These are phyloP conservation scores for Castor canadensis DNA, from an alignment of 2,113 vertebrate species.

Conservation along the genomic window DNA sequence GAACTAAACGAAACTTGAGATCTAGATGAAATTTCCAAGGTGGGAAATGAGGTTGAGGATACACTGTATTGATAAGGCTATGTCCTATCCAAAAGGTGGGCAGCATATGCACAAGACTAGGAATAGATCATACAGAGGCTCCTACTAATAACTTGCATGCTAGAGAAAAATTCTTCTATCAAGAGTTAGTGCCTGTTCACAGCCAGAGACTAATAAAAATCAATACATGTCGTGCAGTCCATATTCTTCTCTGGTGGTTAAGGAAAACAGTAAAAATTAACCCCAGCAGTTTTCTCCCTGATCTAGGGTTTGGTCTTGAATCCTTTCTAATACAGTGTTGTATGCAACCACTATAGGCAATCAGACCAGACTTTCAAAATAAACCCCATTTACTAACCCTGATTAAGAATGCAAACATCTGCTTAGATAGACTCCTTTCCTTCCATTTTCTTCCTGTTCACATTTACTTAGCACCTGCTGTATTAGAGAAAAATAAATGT, in stretches of 20 bases:
- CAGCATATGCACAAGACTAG: background rate
- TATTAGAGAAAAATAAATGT: background rate
- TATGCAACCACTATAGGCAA: background rate
- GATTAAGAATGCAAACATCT: background rate
- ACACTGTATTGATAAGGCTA: rapidly evolving
- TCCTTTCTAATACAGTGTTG: background rate
- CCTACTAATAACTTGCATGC: background rate
- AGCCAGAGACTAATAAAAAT: background rate
- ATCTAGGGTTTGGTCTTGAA: background rate
- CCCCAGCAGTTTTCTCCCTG: background rate
- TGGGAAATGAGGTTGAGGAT: background rate
- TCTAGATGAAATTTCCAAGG: background rate
- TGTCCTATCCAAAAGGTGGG: background rate
- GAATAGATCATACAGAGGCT: background rate
- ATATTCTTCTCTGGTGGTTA: background rate
- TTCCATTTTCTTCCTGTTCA: background rate
- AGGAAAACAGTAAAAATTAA: background rate
- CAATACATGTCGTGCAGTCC: background rate
- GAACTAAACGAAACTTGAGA: too few relatives aligned
- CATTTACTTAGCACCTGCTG: background rate
- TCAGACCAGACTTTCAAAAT: background rate
- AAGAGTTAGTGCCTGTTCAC: background rate
- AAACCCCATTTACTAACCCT: background rate
- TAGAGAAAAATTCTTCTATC: background rate
- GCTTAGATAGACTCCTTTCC: background rate